phyloP scores from a whole-genome alignment of 53 echinoderm and acorn worm genomes.

The Glandiceps talaboti region DNA sequence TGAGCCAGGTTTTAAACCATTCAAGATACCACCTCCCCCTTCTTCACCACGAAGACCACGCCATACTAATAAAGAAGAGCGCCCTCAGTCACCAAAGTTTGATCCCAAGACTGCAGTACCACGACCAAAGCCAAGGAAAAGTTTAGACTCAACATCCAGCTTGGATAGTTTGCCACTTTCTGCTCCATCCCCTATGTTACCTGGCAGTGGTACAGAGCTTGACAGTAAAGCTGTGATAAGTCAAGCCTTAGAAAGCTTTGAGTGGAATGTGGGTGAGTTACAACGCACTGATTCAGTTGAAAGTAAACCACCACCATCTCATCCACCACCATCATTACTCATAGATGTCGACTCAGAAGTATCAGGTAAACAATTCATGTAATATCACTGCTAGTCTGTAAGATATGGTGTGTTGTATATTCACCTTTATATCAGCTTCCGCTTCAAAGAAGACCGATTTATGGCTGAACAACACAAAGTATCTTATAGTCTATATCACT shows the following conservation, averaged over 20 bases:
- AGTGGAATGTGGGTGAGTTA: background rate
- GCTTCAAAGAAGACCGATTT: too few relatives aligned
- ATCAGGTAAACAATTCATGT: background rate
- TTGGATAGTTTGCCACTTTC: background rate
- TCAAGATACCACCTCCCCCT: conserved; percentile 87
- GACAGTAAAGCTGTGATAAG: background rate
- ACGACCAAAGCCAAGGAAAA: conserved; percentile 26
- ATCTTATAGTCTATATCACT: too few relatives aligned
- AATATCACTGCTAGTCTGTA: background rate
- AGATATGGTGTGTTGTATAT: background rate
- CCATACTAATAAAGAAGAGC: background rate
- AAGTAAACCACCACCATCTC: background rate
- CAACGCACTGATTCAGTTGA: background rate
- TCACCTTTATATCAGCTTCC: too few relatives aligned
- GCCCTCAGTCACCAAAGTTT: conserved; percentile 40
- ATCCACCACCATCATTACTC: background rate
- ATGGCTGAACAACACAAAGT: too few relatives aligned
- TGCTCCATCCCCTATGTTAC: background rate
- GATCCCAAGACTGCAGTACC: conserved; percentile 66
- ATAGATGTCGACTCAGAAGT: background rate
- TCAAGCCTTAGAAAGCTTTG: background rate
- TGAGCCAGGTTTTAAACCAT: conserved; percentile 23
- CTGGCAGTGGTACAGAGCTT: background rate
- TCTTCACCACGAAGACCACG: conserved; percentile 39
- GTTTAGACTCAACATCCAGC: background rate